phyloP scores from a whole-genome alignment of 2,113 vertebrate genomes.

The Plecturocebus donacophilus region DNA sequence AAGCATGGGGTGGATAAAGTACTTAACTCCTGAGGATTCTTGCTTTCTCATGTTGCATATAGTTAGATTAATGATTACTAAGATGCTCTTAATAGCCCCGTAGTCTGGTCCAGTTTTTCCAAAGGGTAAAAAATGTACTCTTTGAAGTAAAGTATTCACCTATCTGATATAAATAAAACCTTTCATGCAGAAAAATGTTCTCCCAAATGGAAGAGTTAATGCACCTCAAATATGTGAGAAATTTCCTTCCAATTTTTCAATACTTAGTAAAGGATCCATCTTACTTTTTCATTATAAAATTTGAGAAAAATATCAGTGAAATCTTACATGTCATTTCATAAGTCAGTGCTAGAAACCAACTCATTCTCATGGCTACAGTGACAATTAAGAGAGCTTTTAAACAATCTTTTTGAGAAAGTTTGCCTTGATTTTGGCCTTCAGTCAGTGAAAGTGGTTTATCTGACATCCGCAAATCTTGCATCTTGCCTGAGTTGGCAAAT shows the following conservation, averaged over 20 bases:
- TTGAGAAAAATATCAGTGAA: neutral
- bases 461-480: neutral
- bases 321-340: constrained; percentile 2
- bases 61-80: constrained; percentile 40
- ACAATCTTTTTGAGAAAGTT: neutral
- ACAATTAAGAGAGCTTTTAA: neutral
- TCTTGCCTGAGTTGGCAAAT: neutral
- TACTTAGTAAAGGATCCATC: neutral
- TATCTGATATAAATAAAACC: constrained; percentile 51
- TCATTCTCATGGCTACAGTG: neutral
- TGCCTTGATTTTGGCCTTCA: neutral
- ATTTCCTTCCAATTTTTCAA: constrained; percentile 28
- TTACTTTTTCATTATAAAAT: constrained; percentile 46
- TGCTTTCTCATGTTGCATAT: neutral
- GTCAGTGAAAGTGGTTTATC: constrained; percentile 24
- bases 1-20: constrained; percentile 43
- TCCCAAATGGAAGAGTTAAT: constrained; percentile 56
- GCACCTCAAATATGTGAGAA: constrained; percentile 49
- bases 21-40: constrained; percentile 27
- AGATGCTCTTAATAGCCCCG: constrained; percentile 58
- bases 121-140: constrained; percentile 28
- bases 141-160: constrained; percentile 64
- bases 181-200: constrained; percentile 51
- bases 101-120: constrained; percentile 46
- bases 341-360: neutral